Evolutionary conservation across 2,888 invertebrate species (phyloP), one percentile per base, ranked within the genome.

Genomic region (Cabera pusaria): DNA sequence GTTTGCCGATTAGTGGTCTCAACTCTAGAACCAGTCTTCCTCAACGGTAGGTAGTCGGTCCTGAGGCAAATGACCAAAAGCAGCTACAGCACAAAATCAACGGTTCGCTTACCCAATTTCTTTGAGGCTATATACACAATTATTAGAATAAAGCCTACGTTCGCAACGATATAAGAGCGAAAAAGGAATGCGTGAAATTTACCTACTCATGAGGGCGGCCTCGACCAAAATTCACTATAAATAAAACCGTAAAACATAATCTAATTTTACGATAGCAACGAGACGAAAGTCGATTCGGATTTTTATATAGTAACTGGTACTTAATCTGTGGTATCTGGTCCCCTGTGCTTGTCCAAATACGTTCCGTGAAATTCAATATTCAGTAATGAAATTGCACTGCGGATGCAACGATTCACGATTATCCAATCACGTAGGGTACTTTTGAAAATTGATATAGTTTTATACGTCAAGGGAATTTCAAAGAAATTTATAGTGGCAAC

Each of bases 331-430:
- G 59, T 66, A 64, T 70, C 70, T 66, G 62, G 64, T 71, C 77
- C 77, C 72, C 47, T 46, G 75, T 67, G 77, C 24, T 19, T 39
- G 5, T 25, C 67, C 54, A 64, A 74, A 73, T 72, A 70, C 70
- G 70, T 64, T 73, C 64, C 70, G 59, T 69, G 71, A 59, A 71
- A 82, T 79, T 66, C 76, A 79, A 81, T 82, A 79, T 78, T 67
- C 76, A 59, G 63, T 85, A 85, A 85, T 84, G 75, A 79, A 82
- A 83, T 82, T 83, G 78, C 76, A 83, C 61, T 73, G 67, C 67
- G 73, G 76, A 76, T 76, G 73, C 75, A 73, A 73, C 74, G 69
- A 80, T 83, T 82, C 73, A 68, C 69, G 72, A 46, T 79, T 81
- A 83, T 82, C 81, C 72, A 77, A 79, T 79, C 74, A 69, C 53